Evolutionary conservation across 2,888 invertebrate species (phyloP), one percentile per base, ranked within the genome.

Genomic region (Scotopteryx bipunctaria): DNA sequence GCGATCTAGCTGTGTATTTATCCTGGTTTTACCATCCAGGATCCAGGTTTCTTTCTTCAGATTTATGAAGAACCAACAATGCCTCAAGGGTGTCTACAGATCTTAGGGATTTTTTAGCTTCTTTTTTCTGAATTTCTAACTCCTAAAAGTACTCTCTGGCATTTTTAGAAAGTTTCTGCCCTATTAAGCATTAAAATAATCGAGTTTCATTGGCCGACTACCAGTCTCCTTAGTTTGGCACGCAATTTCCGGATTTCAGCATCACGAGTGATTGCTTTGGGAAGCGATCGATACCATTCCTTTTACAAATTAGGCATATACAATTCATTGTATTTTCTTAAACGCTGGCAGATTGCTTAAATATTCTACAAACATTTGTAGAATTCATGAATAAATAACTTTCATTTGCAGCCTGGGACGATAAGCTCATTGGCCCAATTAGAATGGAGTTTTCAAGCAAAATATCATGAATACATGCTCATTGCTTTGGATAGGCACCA

Each of bases 221-320:
- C 23, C 21, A 35, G 51, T 16, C 16, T 51, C 38, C 31, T 40
- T 9, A 27, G 38, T 51, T 45, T 41, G 29, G 45, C 51, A 51
- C 51, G 45, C 45, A 51, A 51, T 41, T 15, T 44, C 44, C 51
- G 44, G 37, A 25, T 38, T 38, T 17, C 32, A 3, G 14, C 35
- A 36, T 16, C 37, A 32, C 35, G 51, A 51, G 35, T 33, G 43
- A 40, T 50, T 44, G 25, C 38, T 40, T 16, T 4, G n/a, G 17
- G 35, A 38, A 33, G 25, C 35, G 45, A 40, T 47, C 27, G 21
- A 53, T 47, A n/a, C 17, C 13, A 25, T 25, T 23, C 3, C 23
- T 6, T 23, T 25, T 25, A 27, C 27, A 27, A 27, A 27, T 9
- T 8, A 27, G 4, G 27, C 3, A 27, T 8, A 23, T 23, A 2